Evolutionary conservation across 1,140 invertebrate species (phyloP).

Genomic region (Epicauta chinensis): DNA sequence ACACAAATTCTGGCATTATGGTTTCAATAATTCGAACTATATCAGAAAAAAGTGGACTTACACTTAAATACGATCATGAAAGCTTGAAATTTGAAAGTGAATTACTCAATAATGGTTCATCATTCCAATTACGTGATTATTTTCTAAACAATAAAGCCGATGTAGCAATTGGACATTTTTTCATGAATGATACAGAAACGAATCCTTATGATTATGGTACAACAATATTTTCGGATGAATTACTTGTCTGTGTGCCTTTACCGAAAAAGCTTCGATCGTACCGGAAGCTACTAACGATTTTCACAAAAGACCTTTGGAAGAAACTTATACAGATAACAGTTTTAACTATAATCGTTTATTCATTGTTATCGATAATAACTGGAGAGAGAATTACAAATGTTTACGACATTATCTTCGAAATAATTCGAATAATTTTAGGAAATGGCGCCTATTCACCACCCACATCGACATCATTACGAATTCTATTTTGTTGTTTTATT

Average conservation of each 20-base stretch:
- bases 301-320: constrained; percentile 2
- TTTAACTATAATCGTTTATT: constrained; percentile 2
- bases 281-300: constrained; percentile 2
- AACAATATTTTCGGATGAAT: not conserved
- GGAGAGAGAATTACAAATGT: not conserved
- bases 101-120: not conserved
- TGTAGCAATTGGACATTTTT: constrained; percentile 5
- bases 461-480: not conserved
- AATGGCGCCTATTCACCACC: not conserved
- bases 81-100: not conserved
- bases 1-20: not conserved
- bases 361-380: not conserved
- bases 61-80: not conserved
- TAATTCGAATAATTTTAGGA: not conserved
- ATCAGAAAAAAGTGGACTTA: not conserved
- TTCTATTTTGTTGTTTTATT: not conserved
- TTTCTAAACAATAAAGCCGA: not conserved
- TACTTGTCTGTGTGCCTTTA: not conserved
- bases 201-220: constrained; percentile 10
- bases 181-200: constrained; percentile 8
- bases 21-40: not conserved
- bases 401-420: not conserved
- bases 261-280: constrained; percentile 4
- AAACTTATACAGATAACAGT: not conserved
- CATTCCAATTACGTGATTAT: not conserved